Evolutionary conservation across 2,113 vertebrate species (phyloP).

Genomic region (Puma concolor): DNA sequence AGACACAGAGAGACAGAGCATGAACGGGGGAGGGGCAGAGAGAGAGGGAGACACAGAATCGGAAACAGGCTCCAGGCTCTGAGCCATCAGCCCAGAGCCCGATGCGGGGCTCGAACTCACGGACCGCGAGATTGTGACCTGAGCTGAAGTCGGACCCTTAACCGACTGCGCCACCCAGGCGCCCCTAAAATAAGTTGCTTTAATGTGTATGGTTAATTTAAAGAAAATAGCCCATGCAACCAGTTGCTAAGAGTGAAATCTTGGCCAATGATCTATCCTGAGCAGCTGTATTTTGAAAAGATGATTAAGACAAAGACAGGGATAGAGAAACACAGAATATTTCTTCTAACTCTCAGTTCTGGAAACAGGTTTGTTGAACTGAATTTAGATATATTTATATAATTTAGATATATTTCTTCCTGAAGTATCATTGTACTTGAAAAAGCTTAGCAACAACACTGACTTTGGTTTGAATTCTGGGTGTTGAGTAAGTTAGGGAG

Average conservation of each 20-base stretch:
- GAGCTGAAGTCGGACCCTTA: too few relatives aligned
- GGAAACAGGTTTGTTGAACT: background rate
- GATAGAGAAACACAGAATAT: background rate
- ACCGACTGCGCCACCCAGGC: too few relatives aligned
- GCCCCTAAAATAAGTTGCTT: background rate
- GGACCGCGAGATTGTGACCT: too few relatives aligned
- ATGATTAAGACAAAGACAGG: background rate
- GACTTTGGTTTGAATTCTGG: background rate
- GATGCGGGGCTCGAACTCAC: too few relatives aligned
- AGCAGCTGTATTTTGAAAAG: background rate
- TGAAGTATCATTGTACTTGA: background rate
- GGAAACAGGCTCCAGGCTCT: too few relatives aligned
- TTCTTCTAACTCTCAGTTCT: background rate
- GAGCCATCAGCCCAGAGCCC: too few relatives aligned
- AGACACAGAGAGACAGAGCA: too few relatives aligned
- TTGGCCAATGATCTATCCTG: background rate
- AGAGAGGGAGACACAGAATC: too few relatives aligned
- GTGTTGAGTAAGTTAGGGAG: background rate
- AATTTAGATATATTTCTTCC: background rate
- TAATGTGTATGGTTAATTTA: background rate
- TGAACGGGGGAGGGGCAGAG: too few relatives aligned
- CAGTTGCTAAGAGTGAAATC: background rate
- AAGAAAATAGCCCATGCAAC: background rate
- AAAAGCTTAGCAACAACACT: background rate
- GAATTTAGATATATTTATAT: background rate